A percentile compares a stretch with the other conserved stretches of the same genome.
These are phyloP conservation scores for Coelopa frigida DNA, from an alignment of 1,140 invertebrate genomes.

Conservation along the genomic window DNA sequence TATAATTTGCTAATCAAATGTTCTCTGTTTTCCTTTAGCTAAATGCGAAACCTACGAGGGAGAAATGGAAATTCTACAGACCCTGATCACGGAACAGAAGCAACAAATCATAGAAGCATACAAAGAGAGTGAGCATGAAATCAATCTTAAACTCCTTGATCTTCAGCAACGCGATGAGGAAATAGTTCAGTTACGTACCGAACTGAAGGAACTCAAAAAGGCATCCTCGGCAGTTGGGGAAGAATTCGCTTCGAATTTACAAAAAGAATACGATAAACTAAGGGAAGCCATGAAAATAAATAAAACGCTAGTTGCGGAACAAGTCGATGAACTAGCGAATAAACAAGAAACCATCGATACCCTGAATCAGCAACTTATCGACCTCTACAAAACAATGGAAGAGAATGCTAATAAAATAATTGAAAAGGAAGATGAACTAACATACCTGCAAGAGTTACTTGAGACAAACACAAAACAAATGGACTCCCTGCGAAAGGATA, in stretches of 20 bases:
- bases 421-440: constrained; percentile 27
- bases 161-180: constrained; percentile 44
- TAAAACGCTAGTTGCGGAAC: constrained; percentile 27
- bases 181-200: constrained; percentile 43
- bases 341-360: constrained; percentile 38
- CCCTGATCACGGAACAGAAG: constrained; percentile 36
- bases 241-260: constrained; percentile 8
- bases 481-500: constrained; percentile 45
- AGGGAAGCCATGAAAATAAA: constrained; percentile 20
- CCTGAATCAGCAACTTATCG: constrained; percentile 29
- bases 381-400: constrained; percentile 28
- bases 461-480: constrained; percentile 47
- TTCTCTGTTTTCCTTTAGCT: constrained; percentile 2
- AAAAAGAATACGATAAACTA: constrained; percentile 14
- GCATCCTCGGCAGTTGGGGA: not conserved
- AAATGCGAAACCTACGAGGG: constrained; percentile 28
- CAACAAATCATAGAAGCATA: constrained; percentile 38
- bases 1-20: not conserved
- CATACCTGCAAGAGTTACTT: constrained; percentile 22
- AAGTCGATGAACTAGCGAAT: constrained; percentile 23
- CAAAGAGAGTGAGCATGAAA: constrained; percentile 30
- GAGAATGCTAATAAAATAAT: constrained; percentile 28
- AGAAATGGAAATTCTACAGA: constrained; percentile 33
- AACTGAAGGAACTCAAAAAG: constrained; percentile 42
- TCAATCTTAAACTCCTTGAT: constrained; percentile 49